phyloP scores from a whole-genome alignment of 2,797 vertebrate genomes.

The Gymnodraco acuticeps region DNA sequence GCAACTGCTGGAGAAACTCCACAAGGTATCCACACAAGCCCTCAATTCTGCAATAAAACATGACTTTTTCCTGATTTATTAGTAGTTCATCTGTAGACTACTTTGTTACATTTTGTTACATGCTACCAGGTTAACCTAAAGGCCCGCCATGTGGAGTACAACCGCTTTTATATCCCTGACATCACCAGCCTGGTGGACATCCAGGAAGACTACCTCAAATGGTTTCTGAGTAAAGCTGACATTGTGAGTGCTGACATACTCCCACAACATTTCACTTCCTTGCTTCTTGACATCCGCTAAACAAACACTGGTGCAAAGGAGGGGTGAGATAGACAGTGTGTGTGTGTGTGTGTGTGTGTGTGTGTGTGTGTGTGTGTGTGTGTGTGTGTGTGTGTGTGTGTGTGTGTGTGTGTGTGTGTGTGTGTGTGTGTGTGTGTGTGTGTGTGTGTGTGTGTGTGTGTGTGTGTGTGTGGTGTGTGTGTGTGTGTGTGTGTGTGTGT shows the following conservation, averaged over 20 bases:
- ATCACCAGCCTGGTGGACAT: conserved; percentile 95
- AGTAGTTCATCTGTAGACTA: not conserved
- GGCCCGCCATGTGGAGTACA: conserved; percentile 93
- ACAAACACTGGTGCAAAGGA: not conserved
- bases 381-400: no score
- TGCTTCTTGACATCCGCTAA: conserved; percentile 8
- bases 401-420: no score
- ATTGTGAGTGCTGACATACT: conserved; percentile 86
- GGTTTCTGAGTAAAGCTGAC: conserved; percentile 96
- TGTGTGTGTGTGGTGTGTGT: no score
- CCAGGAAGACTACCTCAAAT: conserved; percentile 99
- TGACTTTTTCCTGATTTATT: not conserved
- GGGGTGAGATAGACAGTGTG: no score
- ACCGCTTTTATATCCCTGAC: conserved; percentile 95
- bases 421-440: no score
- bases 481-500: no score
- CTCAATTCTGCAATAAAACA: no score
- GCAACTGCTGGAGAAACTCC: conserved; percentile 94
- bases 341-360: no score
- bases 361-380: no score
- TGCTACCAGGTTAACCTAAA: conserved; percentile 92
- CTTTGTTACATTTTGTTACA: conserved; percentile 27
- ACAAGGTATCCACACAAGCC: conserved; percentile 86
- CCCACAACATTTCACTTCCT: conserved; percentile 5
- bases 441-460: no score